Conservation (phyloP, 2,113 vertebrate species). For the Uria aalge region DNA sequence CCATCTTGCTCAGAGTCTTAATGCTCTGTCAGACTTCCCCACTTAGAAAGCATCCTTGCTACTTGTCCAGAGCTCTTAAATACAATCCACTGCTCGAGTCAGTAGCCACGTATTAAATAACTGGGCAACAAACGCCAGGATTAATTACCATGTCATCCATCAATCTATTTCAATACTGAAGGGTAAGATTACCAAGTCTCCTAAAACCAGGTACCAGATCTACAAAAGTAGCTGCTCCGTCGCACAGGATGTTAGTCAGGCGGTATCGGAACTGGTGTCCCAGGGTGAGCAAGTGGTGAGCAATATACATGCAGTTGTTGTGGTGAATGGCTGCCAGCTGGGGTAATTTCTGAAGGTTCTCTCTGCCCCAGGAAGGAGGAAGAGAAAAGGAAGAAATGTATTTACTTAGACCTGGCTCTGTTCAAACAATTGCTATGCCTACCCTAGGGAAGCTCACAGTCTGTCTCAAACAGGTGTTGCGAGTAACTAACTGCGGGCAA, state of each 20-base stretch:
- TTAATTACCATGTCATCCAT: rapidly evolving
- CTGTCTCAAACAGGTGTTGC: not conserved
- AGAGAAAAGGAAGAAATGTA: not conserved
- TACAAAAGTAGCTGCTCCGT: slow-evolving; percentile 87
- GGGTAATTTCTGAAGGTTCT: slow-evolving; percentile 93
- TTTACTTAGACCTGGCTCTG: not conserved
- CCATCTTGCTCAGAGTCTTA: too few relatives aligned
- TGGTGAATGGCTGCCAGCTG: slow-evolving; percentile 96
- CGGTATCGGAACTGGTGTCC: slow-evolving; percentile 88
- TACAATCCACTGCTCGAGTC: rapidly evolving
- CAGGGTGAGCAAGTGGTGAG: slow-evolving; percentile 92
- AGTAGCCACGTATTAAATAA: rapidly evolving
- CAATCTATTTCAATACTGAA: not conserved
- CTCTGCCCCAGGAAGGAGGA: slow-evolving; percentile 67
- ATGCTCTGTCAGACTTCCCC: too few relatives aligned
- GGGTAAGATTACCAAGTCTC: slow-evolving; percentile 82
- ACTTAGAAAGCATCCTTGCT: rapidly evolving
- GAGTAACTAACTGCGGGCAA: not conserved
- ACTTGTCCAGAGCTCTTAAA: not conserved
- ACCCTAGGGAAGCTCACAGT: rapidly evolving
- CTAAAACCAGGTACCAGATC: slow-evolving; percentile 92
- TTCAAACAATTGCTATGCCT: rapidly evolving
- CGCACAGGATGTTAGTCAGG: slow-evolving; percentile 76
- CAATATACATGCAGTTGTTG: slow-evolving; percentile 98
- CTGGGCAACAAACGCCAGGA: not conserved